These are phyloP conservation scores for Eurystomus gularis DNA, from an alignment of 2,113 vertebrate genomes.

Conservation along the genomic window DNA sequence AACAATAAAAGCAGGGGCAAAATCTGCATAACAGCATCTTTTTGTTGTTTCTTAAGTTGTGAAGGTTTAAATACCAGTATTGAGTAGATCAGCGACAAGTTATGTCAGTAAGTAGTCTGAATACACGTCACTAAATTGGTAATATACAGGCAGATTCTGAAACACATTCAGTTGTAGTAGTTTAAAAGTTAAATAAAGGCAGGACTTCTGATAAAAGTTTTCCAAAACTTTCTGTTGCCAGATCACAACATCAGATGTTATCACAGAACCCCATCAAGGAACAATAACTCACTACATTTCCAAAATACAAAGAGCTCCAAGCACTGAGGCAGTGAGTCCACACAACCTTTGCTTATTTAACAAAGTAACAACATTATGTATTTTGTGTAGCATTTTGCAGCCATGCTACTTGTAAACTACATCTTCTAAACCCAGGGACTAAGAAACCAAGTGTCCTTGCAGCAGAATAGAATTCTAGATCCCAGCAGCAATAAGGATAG, in stretches of 20 bases:
- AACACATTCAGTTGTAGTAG: background rate
- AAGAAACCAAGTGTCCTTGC: background rate
- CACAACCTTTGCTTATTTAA: background rate
- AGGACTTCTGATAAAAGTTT: background rate
- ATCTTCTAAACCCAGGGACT: background rate
- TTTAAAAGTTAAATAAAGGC: background rate
- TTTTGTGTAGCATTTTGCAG: background rate
- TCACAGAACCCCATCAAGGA: background rate
- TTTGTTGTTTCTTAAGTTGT: background rate
- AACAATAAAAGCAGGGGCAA: background rate
- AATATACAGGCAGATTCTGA: background rate
- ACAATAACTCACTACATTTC: slow-evolving; percentile 18
- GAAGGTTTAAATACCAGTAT: background rate
- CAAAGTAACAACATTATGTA: background rate
- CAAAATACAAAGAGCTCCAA: background rate
- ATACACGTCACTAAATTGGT: background rate
- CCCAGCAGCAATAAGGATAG: background rate
- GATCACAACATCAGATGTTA: background rate
- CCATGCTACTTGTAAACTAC: background rate
- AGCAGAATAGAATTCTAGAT: background rate
- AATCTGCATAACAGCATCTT: background rate
- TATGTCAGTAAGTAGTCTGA: background rate
- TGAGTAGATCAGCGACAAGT: background rate
- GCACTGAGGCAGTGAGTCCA: background rate
- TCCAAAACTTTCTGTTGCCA: background rate